Evolutionary conservation across 2,113 vertebrate genomes (phyloP).

Genomic region (Chiloscyllium plagiosum): DNA sequence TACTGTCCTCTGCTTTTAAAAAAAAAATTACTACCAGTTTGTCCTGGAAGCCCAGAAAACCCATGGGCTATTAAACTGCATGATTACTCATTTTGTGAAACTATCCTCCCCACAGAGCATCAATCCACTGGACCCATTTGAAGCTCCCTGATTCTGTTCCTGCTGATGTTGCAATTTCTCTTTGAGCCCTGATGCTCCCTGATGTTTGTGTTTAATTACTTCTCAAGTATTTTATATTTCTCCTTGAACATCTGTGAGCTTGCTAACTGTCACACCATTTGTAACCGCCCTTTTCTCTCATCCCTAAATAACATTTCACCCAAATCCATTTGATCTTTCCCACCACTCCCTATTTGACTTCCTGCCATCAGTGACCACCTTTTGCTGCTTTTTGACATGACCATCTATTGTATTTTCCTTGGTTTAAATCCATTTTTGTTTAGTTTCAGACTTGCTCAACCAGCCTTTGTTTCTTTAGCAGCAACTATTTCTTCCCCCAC

Average conservation of each 20-base stretch:
- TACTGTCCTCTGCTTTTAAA: background rate
- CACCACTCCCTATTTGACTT: background rate
- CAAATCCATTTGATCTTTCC: background rate
- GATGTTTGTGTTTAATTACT: background rate
- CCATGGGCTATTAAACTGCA: too few relatives aligned
- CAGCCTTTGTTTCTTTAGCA: background rate
- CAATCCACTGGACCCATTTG: background rate
- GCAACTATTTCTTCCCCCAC: background rate
- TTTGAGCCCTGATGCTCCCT: background rate
- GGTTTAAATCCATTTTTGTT: background rate
- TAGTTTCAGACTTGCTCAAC: background rate
- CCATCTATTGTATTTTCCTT: background rate
- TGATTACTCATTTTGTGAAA: too few relatives aligned
- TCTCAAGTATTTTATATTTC: background rate
- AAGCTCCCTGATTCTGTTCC: background rate
- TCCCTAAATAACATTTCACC: background rate
- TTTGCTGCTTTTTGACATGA: background rate
- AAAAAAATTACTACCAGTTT: background rate
- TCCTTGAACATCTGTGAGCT: background rate
- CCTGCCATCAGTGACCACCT: background rate
- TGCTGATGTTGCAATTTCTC: background rate
- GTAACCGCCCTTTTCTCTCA: background rate
- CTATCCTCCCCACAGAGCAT: background rate
- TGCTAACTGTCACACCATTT: background rate
- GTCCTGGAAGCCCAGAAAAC: too few relatives aligned